Base-by-base conservation (phyloP, 2,113 vertebrate species). In the Chionomys nivalis region DNA sequence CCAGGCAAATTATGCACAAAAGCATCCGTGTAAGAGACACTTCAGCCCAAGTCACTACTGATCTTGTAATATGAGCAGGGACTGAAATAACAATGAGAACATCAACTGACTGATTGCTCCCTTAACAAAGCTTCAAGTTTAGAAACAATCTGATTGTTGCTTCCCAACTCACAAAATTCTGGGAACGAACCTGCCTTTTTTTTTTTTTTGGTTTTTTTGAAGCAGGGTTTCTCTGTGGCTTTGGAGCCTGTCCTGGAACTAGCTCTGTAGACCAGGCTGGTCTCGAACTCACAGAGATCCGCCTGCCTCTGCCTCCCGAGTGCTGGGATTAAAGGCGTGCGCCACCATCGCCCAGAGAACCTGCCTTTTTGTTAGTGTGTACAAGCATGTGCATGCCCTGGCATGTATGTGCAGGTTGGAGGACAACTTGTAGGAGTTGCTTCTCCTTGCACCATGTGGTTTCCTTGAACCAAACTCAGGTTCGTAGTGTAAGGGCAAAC, bases 71-170 rank as follows among this genome's bases (percentile, higher is more conserved):
- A 21, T 58, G 52, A 79, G 13, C 0, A 47, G 77, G 49, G 21
- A 26, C 2, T 72, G 23, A 66, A n/a, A 75, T 42, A 28, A 70
- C 55, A 93, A 42, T 13, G 4, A 87, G 28, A 87, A 63, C 19
- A 0, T 10, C n/a, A 66, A 39, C 9, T 49, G 36, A 55, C 33
- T 66, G 68, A 83, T 21, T 4, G 68, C 44, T 36, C 39, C 65
- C 75, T 89, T 63, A 90, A 88, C 81, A 89, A 93, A 94, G 26
- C n/a, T 81, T 81, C 85, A 75, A 76, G 63, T 61, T 93, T 39
- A 95, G 39, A 87, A 79, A 87, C 8, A 65, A 94, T 77, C 65
- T 68, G 10, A 23, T 61, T 86, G 44, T 75, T 36, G 87, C 23
- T 77, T 13, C 75, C 24, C 75, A 47, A 26, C 42, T 77, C 75